A percentile compares a stretch with the other conserved stretches of the same genome.
phyloP scores from a whole-genome alignment of 2,113 vertebrate species.

The Percopsis transmontana region DNA sequence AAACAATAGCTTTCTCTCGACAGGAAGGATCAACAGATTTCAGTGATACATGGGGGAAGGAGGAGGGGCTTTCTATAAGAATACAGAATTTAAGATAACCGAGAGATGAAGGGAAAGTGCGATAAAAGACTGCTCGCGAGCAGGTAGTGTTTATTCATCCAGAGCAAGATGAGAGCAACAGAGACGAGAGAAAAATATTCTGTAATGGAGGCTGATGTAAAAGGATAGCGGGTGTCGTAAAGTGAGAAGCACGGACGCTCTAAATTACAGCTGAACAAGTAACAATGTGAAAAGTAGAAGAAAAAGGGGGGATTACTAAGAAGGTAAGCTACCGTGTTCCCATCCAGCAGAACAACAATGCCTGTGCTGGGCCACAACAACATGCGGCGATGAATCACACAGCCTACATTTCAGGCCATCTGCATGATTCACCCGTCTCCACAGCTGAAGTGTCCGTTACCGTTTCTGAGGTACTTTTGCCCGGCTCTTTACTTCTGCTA shows the following conservation, averaged over 20 bases:
- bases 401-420: slow-evolving; percentile 35
- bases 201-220: slow-evolving; percentile 11
- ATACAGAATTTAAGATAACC: not conserved
- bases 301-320: slow-evolving; percentile 22
- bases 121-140: too few species aligned
- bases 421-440: slow-evolving; percentile 8
- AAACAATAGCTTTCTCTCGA: too few species aligned
- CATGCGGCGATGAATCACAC: slow-evolving; percentile 54
- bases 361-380: slow-evolving; percentile 17
- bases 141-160: too few species aligned
- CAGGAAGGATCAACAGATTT: too few species aligned
- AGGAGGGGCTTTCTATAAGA: too few species aligned
- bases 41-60: too few species aligned
- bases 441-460: not conserved
- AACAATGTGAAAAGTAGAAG: not conserved
- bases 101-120: not conserved
- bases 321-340: slow-evolving; percentile 2
- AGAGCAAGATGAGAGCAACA: too few species aligned
- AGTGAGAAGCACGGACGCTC: slow-evolving; percentile 31
- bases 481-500: too few species aligned
- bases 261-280: slow-evolving; percentile 24
- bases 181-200: not conserved
- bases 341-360: slow-evolving; percentile 28
- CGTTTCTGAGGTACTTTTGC: too few species aligned
- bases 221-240: slow-evolving; percentile 21